These are phyloP conservation scores for Polypedilum pembai DNA, from an alignment of 1,140 invertebrate genomes.

Conservation along the genomic window DNA sequence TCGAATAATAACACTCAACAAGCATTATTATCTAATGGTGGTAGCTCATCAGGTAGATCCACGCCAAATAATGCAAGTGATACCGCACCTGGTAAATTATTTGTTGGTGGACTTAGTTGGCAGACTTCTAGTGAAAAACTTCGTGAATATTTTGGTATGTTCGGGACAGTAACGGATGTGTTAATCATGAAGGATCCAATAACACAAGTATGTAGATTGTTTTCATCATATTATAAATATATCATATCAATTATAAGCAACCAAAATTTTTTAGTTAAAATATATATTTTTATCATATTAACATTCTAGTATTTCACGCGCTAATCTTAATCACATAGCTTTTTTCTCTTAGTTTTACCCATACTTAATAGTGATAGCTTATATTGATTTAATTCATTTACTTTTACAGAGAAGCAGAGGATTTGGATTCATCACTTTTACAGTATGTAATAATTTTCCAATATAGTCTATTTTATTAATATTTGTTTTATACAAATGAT, in stretches of 20 bases:
- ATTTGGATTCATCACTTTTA: constrained; percentile 90
- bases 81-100: constrained; percentile 79
- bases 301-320: neutral
- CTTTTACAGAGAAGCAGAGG: constrained; percentile 77
- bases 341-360: neutral
- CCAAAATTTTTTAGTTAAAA: neutral
- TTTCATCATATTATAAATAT: neutral
- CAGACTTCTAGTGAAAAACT: constrained; percentile 85
- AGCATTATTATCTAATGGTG: constrained; percentile 37
- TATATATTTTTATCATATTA: constrained; percentile 29
- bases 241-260: too few relatives aligned
- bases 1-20: neutral
- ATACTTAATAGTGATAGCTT: neutral
- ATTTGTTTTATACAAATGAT: neutral
- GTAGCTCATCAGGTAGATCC: constrained; percentile 63
- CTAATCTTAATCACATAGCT: neutral
- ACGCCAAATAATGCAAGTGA: constrained; percentile 54
- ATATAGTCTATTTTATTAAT: neutral
- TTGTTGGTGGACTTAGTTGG: constrained; percentile 85
- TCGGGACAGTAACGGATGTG: constrained; percentile 83
- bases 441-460: constrained; percentile 37
- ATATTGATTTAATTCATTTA: constrained; percentile 29
- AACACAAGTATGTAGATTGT: constrained; percentile 65
- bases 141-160: constrained; percentile 84
- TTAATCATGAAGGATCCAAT: constrained; percentile 91